phyloP scores from a whole-genome alignment of 2,888 invertebrate species.

The Argyresthia albistria region DNA sequence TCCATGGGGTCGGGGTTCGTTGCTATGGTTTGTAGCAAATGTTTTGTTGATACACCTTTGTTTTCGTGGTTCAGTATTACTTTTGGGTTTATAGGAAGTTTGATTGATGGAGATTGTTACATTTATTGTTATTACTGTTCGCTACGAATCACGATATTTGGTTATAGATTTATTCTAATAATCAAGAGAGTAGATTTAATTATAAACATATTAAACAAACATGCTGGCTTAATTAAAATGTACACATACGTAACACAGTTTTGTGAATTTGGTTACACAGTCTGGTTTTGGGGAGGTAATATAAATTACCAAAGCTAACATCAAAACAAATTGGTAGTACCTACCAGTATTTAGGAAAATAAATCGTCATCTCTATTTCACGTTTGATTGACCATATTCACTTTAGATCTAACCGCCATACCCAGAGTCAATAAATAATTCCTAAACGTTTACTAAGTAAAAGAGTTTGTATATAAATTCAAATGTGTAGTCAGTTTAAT shows the following conservation, averaged over 20 bases:
- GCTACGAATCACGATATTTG: not conserved
- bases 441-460: too few relatives aligned
- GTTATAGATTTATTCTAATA: not conserved
- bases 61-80: slow-evolving; percentile 27
- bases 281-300: not conserved
- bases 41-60: slow-evolving; percentile 57
- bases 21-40: slow-evolving; percentile 36
- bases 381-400: too few relatives aligned
- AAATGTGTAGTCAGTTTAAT: too few relatives aligned
- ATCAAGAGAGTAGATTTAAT: too few relatives aligned
- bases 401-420: too few relatives aligned
- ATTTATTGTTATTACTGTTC: not conserved
- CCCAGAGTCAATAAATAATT: too few relatives aligned
- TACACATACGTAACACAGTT: too few relatives aligned
- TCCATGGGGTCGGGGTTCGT: slow-evolving; percentile 41
- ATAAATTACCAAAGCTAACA: not conserved
- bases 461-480: too few relatives aligned
- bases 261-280: too few relatives aligned
- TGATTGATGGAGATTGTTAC: slow-evolving; percentile 4
- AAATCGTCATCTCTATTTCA: too few relatives aligned
- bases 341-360: not conserved
- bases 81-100: not conserved
- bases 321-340: not conserved
- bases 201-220: too few relatives aligned
- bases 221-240: too few relatives aligned